Percentiles rank a stretch among this genome's conserved stretches.
Evolutionary conservation across 2,113 vertebrate genomes (phyloP).

Genomic region (Datnioides undecimradiatus): DNA sequence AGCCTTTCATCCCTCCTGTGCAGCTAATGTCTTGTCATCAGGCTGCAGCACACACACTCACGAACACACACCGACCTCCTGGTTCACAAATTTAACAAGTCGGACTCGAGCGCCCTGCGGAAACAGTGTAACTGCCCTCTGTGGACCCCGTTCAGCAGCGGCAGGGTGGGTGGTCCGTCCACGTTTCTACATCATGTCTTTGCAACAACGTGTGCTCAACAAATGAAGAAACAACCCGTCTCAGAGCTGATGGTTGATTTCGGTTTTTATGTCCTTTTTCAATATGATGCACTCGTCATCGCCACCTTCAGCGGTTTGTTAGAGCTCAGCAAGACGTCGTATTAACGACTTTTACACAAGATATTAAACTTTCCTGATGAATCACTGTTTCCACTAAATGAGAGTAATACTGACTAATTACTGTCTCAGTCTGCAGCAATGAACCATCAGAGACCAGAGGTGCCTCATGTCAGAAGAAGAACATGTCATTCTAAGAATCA

Average conservation of each 20-base stretch:
- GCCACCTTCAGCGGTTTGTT: not conserved
- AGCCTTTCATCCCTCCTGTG: not conserved
- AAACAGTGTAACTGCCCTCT: conserved; percentile 69
- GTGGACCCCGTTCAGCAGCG: conserved; percentile 62
- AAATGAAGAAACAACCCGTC: conserved; percentile 38
- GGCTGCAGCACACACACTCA: not conserved
- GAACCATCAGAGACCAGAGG: not conserved
- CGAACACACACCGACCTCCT: not conserved
- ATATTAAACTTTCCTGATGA: not conserved
- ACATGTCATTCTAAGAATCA: no score
- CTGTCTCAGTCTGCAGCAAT: not conserved
- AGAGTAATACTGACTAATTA: not conserved
- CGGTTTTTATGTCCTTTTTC: not conserved
- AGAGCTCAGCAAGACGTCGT: not conserved
- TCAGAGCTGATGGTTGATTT: not conserved
- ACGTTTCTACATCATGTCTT: conserved; percentile 33
- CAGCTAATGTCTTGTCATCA: conserved; percentile 14
- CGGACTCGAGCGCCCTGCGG: conserved; percentile 67
- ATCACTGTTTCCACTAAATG: not conserved
- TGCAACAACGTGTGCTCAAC: conserved; percentile 36
- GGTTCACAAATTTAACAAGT: conserved; percentile 67
- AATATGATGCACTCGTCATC: not conserved
- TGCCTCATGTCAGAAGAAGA: not conserved
- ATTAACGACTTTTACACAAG: not conserved
- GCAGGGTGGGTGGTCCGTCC: conserved; percentile 76